These are phyloP conservation scores for Cossypha dichroa DNA, from an alignment of 2,797 vertebrate genomes.

Conservation along the genomic window DNA sequence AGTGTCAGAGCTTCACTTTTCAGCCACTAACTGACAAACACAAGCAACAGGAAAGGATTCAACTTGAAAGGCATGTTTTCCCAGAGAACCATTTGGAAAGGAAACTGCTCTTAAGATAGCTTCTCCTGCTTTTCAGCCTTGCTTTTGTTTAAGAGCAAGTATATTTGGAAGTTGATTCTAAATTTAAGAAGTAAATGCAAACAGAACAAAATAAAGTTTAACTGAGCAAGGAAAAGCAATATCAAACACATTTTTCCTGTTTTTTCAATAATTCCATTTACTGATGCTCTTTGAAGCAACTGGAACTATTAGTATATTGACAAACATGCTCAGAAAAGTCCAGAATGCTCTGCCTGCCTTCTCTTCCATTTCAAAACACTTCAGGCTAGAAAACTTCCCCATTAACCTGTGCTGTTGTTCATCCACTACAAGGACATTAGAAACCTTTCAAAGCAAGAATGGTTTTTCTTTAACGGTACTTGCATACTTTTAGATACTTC, in stretches of 20 bases:
- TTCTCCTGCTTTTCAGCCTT: not conserved
- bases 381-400: not conserved
- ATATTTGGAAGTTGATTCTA: not conserved
- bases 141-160: not conserved
- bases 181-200: not conserved
- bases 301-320: not conserved
- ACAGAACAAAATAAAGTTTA: not conserved
- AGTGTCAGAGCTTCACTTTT: not conserved
- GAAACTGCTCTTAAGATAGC: not conserved
- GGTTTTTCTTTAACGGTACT: not conserved
- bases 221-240: not conserved
- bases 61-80: not conserved
- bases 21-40: not conserved
- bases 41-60: not conserved
- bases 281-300: not conserved
- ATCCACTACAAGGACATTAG: not conserved
- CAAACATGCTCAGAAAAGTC: not conserved
- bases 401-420: not conserved
- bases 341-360: not conserved
- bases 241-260: not conserved
- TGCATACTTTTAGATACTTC: not conserved
- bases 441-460: not conserved
- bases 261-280: not conserved
- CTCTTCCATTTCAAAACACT: not conserved
- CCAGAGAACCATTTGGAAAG: not conserved